Base-by-base conservation (phyloP, 2,113 vertebrate genomes). In the Bucco capensis region DNA sequence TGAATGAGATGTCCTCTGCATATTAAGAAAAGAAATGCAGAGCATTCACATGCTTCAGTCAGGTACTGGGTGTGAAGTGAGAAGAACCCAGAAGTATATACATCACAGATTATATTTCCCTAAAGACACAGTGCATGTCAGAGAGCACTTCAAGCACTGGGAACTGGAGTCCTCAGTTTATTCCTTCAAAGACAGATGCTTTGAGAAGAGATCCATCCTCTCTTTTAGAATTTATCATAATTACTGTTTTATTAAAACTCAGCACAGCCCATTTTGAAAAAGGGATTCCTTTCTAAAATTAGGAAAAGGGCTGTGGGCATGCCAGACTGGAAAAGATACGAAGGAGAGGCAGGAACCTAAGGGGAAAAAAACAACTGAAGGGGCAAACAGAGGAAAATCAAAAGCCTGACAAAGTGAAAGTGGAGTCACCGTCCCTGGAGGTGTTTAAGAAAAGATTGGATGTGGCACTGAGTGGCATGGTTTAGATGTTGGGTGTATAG, bases 71-170 rank as follows among this genome's bases (percentile, higher is more conserved):
- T 87, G 8, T n/a, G 42, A 79, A 25, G 4, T 14, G 14, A 66
- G 28, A 4, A 44, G 10, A 58, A 12, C n/a, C 23, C 44, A n/a
- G 6, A 2, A 12, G 0, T 40, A 4, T 30, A 15, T 21, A 21
- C 4, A 46, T 3, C 8, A 71, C 2, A 51, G 19, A 28, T 31
- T 33, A 31, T 7, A 10, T 28, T 54, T 70, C 6, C 47, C 5
- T 5, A 42, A 6, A 54, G 53, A 38, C 19, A 33, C 2, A 25
- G 4, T 9, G 6, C 9, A 47, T 19, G 10, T 4, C 37, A 56
- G 58, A 62, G 10, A 51, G 5, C 19, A 27, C 9, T 40, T 72
- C 22, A 76, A 31, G 44, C 31, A 19, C 7, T 31, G 14, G 27
- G 30, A 73, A 4, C 17, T 23, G 10, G 13, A 75, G 13, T 17